Evolutionary conservation across 1,140 invertebrate species (phyloP).

Genomic region (Micrasema longulum): DNA sequence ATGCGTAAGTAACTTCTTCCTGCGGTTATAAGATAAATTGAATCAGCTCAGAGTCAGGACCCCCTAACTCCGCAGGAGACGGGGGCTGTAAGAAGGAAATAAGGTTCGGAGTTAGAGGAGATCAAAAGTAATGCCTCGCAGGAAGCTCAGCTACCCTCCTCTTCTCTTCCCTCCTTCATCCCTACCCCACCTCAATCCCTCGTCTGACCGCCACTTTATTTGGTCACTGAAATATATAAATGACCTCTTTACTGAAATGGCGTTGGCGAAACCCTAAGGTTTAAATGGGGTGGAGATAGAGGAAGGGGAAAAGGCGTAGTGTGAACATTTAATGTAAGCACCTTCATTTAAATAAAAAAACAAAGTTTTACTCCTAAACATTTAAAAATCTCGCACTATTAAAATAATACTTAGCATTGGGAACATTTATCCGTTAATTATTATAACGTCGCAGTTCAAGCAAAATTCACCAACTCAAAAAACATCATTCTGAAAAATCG

Average conservation of each 20-base stretch:
- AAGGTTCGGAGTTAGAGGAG: constrained; percentile 35
- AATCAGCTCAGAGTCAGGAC: constrained; percentile 16
- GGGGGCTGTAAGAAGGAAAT: constrained; percentile 30
- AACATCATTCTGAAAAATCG: too few relatives aligned
- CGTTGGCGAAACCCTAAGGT: constrained; percentile 33
- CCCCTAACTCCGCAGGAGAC: not conserved
- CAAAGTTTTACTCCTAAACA: too few relatives aligned
- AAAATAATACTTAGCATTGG: too few relatives aligned
- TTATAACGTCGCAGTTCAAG: too few relatives aligned
- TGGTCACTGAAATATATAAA: constrained; percentile 56
- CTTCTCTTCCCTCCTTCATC: not conserved
- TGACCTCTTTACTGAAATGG: constrained; percentile 54
- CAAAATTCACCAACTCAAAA: too few relatives aligned
- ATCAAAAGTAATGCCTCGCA: constrained; percentile 28
- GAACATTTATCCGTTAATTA: too few relatives aligned
- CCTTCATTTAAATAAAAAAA: too few relatives aligned
- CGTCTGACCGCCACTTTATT: constrained; percentile 51
- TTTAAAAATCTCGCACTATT: too few relatives aligned
- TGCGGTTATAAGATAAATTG: constrained; percentile 39
- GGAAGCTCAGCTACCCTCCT: not conserved
- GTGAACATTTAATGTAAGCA: constrained; percentile 3
- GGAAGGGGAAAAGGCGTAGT: constrained; percentile 23
- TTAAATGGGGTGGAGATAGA: constrained; percentile 17
- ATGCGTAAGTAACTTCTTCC: constrained; percentile 28
- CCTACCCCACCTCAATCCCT: constrained; percentile 1